phyloP scores from a whole-genome alignment of 2,797 vertebrate species.

The Sitta carolinensis region DNA sequence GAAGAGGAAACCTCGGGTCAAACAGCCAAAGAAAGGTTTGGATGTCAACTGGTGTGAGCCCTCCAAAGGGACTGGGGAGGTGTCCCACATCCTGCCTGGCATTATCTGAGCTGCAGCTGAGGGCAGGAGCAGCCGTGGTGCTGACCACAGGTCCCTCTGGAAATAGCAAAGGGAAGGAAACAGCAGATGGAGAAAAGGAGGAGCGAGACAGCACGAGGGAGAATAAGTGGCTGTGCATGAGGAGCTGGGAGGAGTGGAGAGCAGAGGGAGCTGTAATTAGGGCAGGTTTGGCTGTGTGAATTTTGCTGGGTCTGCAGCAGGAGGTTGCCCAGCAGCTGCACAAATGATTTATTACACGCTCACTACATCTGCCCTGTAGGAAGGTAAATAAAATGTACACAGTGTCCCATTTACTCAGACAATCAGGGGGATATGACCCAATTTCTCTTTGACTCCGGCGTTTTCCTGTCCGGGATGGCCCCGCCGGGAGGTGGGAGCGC shows the following conservation, averaged over 20 bases:
- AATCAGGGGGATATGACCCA: constrained; percentile 62
- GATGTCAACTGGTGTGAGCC: not conserved
- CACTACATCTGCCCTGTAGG: constrained; percentile 68
- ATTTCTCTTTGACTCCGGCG: constrained; percentile 36
- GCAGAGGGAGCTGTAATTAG: constrained; percentile 61
- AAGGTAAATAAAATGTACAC: constrained; percentile 71
- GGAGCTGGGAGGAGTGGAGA: constrained; percentile 21
- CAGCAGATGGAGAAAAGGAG: constrained; percentile 35
- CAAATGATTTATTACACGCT: constrained; percentile 70
- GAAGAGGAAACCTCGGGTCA: not conserved
- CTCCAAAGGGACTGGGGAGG: not conserved
- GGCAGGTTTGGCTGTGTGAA: constrained; percentile 57
- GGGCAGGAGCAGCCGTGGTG: not conserved
- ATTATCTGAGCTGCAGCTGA: not conserved
- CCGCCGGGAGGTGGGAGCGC: not conserved
- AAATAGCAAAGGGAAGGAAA: not conserved
- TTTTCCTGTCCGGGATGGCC: not conserved
- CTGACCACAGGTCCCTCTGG: not conserved
- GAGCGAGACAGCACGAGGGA: not conserved
- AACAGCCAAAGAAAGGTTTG: not conserved
- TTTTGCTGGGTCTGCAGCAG: constrained; percentile 69
- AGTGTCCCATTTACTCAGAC: constrained; percentile 66
- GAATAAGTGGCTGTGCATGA: not conserved
- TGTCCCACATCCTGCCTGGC: not conserved
- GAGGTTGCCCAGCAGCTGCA: constrained; percentile 70